Conservation (phyloP, 1,140 invertebrate genomes). For the Neodiprion pinetum region DNA sequence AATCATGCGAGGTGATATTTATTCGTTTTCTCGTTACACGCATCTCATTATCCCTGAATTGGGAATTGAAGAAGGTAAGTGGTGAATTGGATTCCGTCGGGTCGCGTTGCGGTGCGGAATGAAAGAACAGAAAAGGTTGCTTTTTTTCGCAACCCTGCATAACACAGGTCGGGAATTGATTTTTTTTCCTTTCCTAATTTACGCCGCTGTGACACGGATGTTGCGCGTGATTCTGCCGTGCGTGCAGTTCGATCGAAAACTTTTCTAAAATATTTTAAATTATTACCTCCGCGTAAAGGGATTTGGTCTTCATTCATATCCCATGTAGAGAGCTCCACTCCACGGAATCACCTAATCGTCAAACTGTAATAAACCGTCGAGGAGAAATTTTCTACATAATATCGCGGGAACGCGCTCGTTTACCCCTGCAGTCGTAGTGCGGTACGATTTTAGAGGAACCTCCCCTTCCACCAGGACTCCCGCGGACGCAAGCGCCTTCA, state of each 20-base stretch:
- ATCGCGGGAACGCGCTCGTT: no score
- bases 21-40: neutral
- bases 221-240: conserved; percentile 19
- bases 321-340: conserved; percentile 16
- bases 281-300: conserved; percentile 76
- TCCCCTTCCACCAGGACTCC: no score
- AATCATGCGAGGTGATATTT: conserved; percentile 26
- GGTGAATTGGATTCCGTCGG: no score
- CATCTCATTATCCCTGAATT: neutral
- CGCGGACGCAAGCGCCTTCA: no score
- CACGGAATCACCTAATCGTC: no score
- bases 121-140: conserved; percentile 28
- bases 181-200: neutral
- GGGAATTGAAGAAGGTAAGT: neutral
- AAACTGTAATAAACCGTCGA: no score
- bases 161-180: neutral
- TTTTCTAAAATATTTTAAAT: conserved; percentile 17
- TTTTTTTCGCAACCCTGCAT: neutral
- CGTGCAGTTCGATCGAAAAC: conserved; percentile 42
- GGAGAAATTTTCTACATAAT: no score
- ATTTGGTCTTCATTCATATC: conserved; percentile 75
- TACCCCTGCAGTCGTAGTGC: no score
- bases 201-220: neutral
- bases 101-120: no score
- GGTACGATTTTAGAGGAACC: no score